phyloP scores from a whole-genome alignment of 2,888 invertebrate genomes.

The Linyphia triangularis region DNA sequence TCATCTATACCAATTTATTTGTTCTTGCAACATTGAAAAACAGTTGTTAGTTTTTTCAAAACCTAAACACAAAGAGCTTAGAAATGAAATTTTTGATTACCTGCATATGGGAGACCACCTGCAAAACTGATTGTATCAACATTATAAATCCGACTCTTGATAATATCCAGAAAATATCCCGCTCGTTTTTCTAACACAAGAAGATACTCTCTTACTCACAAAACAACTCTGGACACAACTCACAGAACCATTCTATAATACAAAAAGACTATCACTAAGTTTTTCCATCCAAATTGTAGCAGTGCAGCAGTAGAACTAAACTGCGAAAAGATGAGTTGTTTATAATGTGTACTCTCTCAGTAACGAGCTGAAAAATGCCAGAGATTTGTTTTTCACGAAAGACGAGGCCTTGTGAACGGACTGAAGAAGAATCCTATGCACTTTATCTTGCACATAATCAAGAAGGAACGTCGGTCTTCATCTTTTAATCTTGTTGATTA shows the following conservation, averaged over 20 bases:
- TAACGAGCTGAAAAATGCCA: slow-evolving; percentile 47
- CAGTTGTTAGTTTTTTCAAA: too few species aligned
- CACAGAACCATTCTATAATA: not conserved
- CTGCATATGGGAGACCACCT: slow-evolving; percentile 54
- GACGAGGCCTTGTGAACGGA: slow-evolving; percentile 36
- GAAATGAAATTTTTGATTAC: slow-evolving; percentile 5
- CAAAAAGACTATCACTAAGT: not conserved
- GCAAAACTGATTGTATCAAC: slow-evolving; percentile 53
- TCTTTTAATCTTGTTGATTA: slow-evolving; percentile 5
- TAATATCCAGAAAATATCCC: not conserved
- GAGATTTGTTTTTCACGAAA: slow-evolving; percentile 50
- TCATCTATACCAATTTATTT: too few species aligned
- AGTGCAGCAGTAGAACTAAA: slow-evolving; percentile 18
- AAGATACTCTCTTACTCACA: not conserved
- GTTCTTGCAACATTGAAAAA: too few species aligned
- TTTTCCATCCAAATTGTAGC: slow-evolving; percentile 10
- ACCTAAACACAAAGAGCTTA: too few species aligned
- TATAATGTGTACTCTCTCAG: slow-evolving; percentile 22
- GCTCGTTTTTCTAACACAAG: not conserved
- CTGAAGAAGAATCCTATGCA: slow-evolving; percentile 20
- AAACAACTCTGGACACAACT: not conserved
- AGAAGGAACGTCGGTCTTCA: slow-evolving; percentile 3
- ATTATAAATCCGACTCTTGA: slow-evolving; percentile 34
- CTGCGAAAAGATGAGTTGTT: slow-evolving; percentile 52
- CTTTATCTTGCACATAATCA: slow-evolving; percentile 38